These are phyloP conservation scores for Bombylius major DNA, from an alignment of 2,888 invertebrate species.

Conservation along the genomic window DNA sequence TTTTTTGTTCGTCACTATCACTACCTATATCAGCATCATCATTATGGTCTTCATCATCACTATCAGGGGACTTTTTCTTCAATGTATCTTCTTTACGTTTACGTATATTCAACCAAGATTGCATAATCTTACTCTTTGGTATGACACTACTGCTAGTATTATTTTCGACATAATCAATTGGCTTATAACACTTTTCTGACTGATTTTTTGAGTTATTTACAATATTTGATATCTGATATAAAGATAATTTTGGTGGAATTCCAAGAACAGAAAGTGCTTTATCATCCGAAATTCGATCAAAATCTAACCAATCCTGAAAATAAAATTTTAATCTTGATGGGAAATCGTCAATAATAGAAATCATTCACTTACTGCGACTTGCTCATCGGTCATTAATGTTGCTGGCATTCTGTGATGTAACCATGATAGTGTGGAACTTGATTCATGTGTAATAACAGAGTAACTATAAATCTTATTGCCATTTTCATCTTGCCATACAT, in stretches of 20 bases:
- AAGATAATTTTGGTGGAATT: conserved; percentile 42
- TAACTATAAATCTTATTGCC: conserved; percentile 55
- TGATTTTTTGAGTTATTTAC: conserved; percentile 66
- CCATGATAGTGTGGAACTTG: conserved; percentile 53
- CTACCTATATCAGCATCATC: not conserved
- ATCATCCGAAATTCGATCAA: conserved; percentile 40
- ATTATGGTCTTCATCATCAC: not conserved
- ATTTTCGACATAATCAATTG: conserved; percentile 19
- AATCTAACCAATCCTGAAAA: conserved; percentile 54
- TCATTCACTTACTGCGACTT: conserved; percentile 42
- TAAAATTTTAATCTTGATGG: not conserved
- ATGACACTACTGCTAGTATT: not conserved
- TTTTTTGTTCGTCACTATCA: not conserved
- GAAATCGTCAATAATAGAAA: not conserved
- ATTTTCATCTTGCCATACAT: conserved; percentile 48
- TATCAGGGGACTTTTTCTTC: not conserved
- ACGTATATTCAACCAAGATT: conserved; percentile 24
- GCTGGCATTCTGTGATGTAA: conserved; percentile 72
- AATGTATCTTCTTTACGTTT: conserved; percentile 15
- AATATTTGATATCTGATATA: conserved; percentile 56
- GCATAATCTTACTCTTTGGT: conserved; percentile 22
- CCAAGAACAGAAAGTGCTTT: conserved; percentile 39
- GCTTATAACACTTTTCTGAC: conserved; percentile 44
- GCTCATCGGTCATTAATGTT: conserved; percentile 53
- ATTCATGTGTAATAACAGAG: conserved; percentile 64